Percentiles rank a stretch among this genome's conserved stretches.
Conservation (phyloP, 2,797 vertebrate genomes). For the Syngnathus acus region DNA sequence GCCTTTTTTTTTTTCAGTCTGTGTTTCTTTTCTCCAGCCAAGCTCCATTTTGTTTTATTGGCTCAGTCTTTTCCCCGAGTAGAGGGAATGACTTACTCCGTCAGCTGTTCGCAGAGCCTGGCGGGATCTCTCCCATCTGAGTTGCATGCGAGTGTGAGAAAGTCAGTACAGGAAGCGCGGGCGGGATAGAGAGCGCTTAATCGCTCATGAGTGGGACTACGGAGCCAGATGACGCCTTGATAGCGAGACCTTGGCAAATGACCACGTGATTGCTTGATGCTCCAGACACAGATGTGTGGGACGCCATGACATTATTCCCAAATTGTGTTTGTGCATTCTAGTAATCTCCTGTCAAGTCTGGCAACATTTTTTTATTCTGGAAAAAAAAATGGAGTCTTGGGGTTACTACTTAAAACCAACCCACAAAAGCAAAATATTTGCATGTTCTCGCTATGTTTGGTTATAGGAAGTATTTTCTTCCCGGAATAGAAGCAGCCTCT, state of each 20-base stretch:
- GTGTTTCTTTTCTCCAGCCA: slow-evolving; percentile 44
- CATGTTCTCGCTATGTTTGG: no score
- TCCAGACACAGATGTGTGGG: slow-evolving; percentile 44
- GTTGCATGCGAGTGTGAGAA: slow-evolving; percentile 29
- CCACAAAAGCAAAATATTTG: not conserved
- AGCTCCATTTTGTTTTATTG: slow-evolving; percentile 51
- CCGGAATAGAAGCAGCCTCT: slow-evolving; percentile 24
- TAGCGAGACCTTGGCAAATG: slow-evolving; percentile 46
- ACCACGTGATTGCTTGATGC: slow-evolving; percentile 41
- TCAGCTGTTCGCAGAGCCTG: slow-evolving; percentile 40
- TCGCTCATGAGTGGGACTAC: slow-evolving; percentile 47
- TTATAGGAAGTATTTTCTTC: slow-evolving; percentile 9
- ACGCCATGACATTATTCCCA: slow-evolving; percentile 28
- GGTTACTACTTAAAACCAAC: no score
- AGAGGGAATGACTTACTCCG: slow-evolving; percentile 31
- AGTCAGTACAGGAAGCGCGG: slow-evolving; percentile 34
- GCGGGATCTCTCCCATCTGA: slow-evolving; percentile 36
- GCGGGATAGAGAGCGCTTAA: slow-evolving; percentile 38
- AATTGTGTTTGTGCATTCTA: slow-evolving; percentile 35
- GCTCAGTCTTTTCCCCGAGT: slow-evolving; percentile 39
- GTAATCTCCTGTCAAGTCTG: slow-evolving; percentile 29
- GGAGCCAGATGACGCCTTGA: slow-evolving; percentile 41
- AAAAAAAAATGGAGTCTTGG: no score
- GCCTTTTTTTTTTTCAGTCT: slow-evolving; percentile 31
- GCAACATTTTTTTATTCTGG: not conserved